phyloP scores from a whole-genome alignment of 2,113 vertebrate species.

The Zosterops pallidus region DNA sequence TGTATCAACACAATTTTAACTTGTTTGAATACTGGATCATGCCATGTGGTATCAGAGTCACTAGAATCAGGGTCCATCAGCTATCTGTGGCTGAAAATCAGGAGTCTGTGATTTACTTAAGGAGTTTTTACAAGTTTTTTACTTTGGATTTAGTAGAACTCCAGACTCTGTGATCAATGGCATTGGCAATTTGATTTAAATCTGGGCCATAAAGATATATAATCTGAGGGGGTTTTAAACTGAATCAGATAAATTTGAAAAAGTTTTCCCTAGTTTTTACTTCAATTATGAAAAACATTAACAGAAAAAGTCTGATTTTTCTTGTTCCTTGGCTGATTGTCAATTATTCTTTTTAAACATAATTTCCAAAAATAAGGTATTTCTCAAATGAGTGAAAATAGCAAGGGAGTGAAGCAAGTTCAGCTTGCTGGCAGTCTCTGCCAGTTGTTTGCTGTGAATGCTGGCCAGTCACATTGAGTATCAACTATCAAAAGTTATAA shows the following conservation, averaged over 20 bases:
- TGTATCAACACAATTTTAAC: neutral
- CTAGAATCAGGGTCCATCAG: neutral
- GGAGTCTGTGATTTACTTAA: neutral
- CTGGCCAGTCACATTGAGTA: neutral
- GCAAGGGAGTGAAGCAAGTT: neutral
- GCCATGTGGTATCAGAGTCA: rapidly evolving
- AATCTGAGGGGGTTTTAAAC: neutral
- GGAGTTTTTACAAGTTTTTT: neutral
- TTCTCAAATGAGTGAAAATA: neutral
- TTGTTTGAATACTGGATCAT: neutral
- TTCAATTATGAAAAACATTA: neutral
- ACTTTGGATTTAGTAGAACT: neutral
- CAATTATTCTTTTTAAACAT: conserved; percentile 11
- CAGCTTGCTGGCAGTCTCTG: neutral
- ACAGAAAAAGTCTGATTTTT: neutral
- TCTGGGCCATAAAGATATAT: neutral
- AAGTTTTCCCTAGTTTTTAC: neutral
- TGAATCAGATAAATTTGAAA: neutral
- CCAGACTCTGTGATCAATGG: neutral
- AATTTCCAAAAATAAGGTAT: neutral
- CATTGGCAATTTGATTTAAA: neutral
- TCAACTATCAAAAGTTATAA: neutral
- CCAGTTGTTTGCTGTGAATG: neutral
- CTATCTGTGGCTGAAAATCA: neutral
- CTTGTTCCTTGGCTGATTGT: neutral